Base-by-base conservation (phyloP, 2,113 vertebrate species). In the Apodemus speciosus region DNA sequence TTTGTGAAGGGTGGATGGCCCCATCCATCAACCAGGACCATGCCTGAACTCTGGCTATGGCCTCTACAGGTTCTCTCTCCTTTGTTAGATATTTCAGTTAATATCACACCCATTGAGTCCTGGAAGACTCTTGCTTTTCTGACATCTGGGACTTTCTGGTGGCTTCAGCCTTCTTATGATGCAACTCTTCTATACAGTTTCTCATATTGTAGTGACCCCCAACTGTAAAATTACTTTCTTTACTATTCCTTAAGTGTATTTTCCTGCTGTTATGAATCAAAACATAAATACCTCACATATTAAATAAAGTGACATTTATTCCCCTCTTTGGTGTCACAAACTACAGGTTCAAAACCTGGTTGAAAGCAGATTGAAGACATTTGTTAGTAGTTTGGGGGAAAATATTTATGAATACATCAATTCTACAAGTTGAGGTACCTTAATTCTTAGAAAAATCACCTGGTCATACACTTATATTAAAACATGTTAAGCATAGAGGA, bases 381-480 rank as follows among this genome's bases (percentile, higher is more conserved):
- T 92, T 90, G 16, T 46, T 92, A 81, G 25, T 21, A 85, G 9
- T 76, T 35, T 46, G 20, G 40, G 43, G 49, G 25, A 85, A 75
- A 95, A 69, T 64, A 66, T 89, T 80, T 72, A 84, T 56, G 6
- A 71, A 80, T 56, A 46, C 4, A 94, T 89, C 6, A 76, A 43
- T 60, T 88, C 13, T 46, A 83, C 38, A 16, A 73, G 25, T 30
- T 77, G n/a, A 89, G 13, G n/a, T 71, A 40, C 1, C n/a, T 91
- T 62, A 91, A 43, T 35, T 75, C 40, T 73, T 60, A 58, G 30
- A 64, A 88, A 88, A 51, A n/a, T 51, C 8, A 75, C 15, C 81
- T 72, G 27, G n/a, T 49, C 51, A 77, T 86, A n/a, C n/a, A 60
- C 49, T 85, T 64, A 38, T 1, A 64, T 32, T 72, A 93, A 64